Conservation (phyloP, 1,140 invertebrate genomes). For the Goniozus legneri region DNA sequence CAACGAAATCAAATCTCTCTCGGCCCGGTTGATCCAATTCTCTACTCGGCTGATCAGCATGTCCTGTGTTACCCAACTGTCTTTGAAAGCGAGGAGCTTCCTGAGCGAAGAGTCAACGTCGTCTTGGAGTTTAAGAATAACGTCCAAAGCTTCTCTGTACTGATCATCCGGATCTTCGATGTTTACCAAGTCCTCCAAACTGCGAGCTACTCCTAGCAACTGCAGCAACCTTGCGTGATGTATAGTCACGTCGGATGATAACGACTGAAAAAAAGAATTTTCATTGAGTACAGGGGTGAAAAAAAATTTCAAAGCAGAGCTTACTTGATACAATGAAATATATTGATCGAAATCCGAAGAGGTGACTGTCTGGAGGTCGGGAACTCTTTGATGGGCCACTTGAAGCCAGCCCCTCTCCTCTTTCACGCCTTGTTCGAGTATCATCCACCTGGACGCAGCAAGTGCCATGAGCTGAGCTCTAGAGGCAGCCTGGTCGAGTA, state of each 20-base stretch:
- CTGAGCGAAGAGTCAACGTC: conserved; percentile 69
- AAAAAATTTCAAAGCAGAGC: neutral
- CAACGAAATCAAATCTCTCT: conserved; percentile 60
- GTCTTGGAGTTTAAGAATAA: conserved; percentile 67
- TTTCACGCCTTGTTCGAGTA: conserved; percentile 74
- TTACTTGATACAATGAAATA: conserved; percentile 72
- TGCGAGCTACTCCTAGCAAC: conserved; percentile 67
- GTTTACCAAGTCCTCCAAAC: conserved; percentile 68
- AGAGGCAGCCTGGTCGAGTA: conserved; percentile 75
- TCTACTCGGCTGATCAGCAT: conserved; percentile 68
- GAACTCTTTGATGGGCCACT: conserved; percentile 75
- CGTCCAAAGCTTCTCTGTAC: conserved; percentile 66
- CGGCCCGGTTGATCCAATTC: conserved; percentile 68
- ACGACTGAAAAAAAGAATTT: conserved; percentile 52
- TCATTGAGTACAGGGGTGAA: neutral
- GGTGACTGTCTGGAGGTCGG: conserved; percentile 71
- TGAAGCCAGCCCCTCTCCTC: conserved; percentile 79
- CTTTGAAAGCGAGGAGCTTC: conserved; percentile 68
- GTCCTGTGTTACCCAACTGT: conserved; percentile 73
- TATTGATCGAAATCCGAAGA: conserved; percentile 80
- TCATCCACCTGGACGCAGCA: conserved; percentile 77
- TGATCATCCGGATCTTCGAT: conserved; percentile 69
- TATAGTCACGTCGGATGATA: conserved; percentile 71
- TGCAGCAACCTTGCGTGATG: conserved; percentile 74
- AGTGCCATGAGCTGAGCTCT: conserved; percentile 77